phyloP scores from a whole-genome alignment of 2,888 invertebrate species.

The Liopterus haemorrhoidalis region DNA sequence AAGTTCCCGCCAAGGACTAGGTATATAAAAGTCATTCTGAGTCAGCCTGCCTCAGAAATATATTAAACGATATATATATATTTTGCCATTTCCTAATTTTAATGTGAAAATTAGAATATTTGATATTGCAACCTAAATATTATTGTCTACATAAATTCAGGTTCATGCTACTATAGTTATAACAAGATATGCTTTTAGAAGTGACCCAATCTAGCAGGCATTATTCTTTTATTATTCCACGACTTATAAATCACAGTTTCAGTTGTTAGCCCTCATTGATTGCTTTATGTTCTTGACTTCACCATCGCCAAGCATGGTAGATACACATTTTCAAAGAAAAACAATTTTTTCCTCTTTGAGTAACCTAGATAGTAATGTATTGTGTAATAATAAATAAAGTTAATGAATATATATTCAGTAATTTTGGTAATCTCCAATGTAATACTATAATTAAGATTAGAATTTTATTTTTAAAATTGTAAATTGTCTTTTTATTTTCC shows the following conservation, averaged over 20 bases:
- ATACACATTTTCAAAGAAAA: constrained; percentile 1
- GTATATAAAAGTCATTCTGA: constrained; percentile 13
- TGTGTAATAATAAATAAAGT: constrained; percentile 21
- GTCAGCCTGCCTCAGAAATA: constrained; percentile 16
- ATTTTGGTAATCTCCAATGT: constrained; percentile 21
- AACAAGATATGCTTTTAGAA: no score
- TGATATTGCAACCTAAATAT: no score
- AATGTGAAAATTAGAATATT: constrained; percentile 22
- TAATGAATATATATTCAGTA: constrained; percentile 20
- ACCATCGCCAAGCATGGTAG: no score
- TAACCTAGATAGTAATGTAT: no score
- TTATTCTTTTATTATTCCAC: no score
- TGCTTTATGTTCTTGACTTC: no score
- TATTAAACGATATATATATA: constrained; percentile 18
- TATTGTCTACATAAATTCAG: no score
- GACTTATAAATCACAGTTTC: no score
- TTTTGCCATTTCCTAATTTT: constrained; percentile 19
- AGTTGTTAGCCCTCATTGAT: no score
- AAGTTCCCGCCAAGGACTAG: constrained; percentile 86
- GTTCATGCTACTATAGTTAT: no score
- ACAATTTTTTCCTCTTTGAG: no score
- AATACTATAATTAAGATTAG: constrained; percentile 22
- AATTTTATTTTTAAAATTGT: constrained; percentile 25
- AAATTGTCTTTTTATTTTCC: constrained; percentile 1
- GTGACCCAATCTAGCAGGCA: no score